Evolutionary conservation across 2,797 vertebrate genomes (phyloP).

Genomic region (Pterois miles): DNA sequence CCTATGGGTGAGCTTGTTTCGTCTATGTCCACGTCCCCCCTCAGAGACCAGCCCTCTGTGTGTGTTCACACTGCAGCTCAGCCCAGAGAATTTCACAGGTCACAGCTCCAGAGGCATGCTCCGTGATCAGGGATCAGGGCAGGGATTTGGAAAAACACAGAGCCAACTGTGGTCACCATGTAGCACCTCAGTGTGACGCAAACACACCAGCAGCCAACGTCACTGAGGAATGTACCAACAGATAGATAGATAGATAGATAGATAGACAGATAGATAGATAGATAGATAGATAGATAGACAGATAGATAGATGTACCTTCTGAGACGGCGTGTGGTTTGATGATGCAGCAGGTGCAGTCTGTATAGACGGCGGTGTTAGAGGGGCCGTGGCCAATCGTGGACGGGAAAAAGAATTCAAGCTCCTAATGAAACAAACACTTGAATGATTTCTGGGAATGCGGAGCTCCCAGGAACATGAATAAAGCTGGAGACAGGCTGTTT

Average conservation of each 20-base stretch:
- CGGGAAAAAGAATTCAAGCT: conserved; percentile 96
- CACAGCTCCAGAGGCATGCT: conserved; percentile 77
- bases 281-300: not conserved
- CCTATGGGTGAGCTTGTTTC: no score
- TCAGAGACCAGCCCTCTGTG: conserved; percentile 52
- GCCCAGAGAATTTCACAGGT: conserved; percentile 84
- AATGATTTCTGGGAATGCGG: no score
- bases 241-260: no score
- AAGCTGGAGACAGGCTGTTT: not conserved
- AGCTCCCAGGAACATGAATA: not conserved
- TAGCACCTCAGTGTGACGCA: conserved; percentile 54
- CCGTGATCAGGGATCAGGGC: conserved; percentile 75
- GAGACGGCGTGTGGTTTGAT: conserved; percentile 93
- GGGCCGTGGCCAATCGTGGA: conserved; percentile 87
- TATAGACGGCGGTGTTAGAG: conserved; percentile 87
- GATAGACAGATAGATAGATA: not conserved
- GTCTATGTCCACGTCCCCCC: not conserved
- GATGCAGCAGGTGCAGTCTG: conserved; percentile 91
- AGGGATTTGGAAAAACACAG: conserved; percentile 81
- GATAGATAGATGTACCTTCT: conserved; percentile 81
- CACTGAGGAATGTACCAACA: not conserved
- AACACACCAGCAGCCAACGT: no score
- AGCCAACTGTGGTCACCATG: conserved; percentile 56
- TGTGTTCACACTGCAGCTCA: no score
- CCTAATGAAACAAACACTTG: conserved; percentile 78